Base-by-base conservation (phyloP, 1,140 invertebrate species). In the Cataglyphis hispanica region DNA sequence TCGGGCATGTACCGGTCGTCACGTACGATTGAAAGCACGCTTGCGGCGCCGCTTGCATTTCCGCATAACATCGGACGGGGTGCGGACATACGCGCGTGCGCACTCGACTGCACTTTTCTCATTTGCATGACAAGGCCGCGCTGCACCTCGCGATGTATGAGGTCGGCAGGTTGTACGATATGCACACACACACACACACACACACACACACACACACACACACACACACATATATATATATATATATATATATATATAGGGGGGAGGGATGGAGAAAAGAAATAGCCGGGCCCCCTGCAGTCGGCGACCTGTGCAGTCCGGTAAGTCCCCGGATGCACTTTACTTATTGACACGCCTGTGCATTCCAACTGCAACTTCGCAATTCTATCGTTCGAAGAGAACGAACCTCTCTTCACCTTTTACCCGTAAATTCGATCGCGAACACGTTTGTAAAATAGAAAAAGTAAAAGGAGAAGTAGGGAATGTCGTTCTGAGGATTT, bases 101-200 rank as follows among this genome's bases (percentile, higher is more conserved):
- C 66, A 70, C 19, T 78, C 63, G 46, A 64, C 37, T 91, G 90
- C 89, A 91, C 81, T 91, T 91, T 91, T 91, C 90, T 89, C 84
- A 91, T 91, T 91, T 91, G 78, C 89, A 91, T 91, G 85, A 91
- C 90, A 91, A 91, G 88, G 80, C 61, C 81, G n/a, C 16, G n/a
- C 16, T 90, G 88, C 86, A 89, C 88, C 89, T 89, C 81, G 81
- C 53, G 63, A 58, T 53, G 69, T 78, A 61, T 85, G 88, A 85
- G 86, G 89, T 89, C 88, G 40, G 78, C 78, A 74, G 88, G 89
- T 90, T 87, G 85, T 64, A 63, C 85, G 88, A 72, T 84, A 76
- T 64, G 37, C 3, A 3, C n/a, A n/a, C n/a, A n/a, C n/a, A n/a
- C n/a, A n/a, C n/a, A n/a, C n/a, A n/a, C n/a, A n/a, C n/a, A n/a